Evolutionary conservation across 2,113 vertebrate genomes (phyloP).

Genomic region (Thamnophis sirtalis): DNA sequence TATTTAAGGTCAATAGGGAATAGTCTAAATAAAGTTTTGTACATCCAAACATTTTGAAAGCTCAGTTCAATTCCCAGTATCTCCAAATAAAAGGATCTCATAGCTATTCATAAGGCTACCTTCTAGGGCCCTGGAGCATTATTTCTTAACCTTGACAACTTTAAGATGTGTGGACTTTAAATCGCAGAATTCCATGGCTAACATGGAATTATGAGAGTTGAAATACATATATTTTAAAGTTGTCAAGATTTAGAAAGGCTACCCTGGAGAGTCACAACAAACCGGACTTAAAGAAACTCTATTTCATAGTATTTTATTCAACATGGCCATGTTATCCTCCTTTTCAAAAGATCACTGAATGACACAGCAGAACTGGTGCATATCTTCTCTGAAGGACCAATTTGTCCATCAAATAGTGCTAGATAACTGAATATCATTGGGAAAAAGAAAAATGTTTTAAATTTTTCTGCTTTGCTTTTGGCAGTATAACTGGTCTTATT

Average conservation of each 20-base stretch:
- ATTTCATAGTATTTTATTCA: background rate
- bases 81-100: background rate
- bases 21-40: background rate
- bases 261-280: background rate
- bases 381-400: background rate
- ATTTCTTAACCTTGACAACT: background rate
- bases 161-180: background rate
- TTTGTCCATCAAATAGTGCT: background rate
- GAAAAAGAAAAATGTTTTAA: slow-evolving; percentile 9
- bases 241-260: background rate
- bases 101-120: background rate
- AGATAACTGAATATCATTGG: background rate
- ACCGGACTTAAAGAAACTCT: background rate
- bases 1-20: background rate
- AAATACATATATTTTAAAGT: background rate
- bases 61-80: background rate
- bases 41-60: background rate
- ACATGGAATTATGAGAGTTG: background rate
- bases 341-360: background rate
- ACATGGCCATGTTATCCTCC: background rate
- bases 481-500: background rate
- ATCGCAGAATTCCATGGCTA: background rate
- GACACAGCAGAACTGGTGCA: background rate
- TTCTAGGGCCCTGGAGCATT: background rate
- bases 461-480: background rate